Evolutionary conservation across 2,113 vertebrate genomes (phyloP).

Genomic region (Tor tambroides): DNA sequence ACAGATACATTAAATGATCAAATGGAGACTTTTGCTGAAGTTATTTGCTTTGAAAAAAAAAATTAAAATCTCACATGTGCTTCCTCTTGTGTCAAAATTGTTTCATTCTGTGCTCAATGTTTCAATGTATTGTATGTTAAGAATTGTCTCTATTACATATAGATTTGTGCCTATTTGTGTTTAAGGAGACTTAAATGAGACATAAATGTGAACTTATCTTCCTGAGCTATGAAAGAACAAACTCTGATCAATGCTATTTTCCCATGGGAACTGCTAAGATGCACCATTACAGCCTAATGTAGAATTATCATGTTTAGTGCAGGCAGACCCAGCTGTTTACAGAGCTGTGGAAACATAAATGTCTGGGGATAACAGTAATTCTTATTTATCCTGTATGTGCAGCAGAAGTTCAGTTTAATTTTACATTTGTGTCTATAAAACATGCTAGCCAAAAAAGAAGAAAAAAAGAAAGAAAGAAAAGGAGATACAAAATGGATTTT

Average conservation of each 20-base stretch:
- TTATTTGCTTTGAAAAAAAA: too few species aligned
- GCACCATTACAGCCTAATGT: background rate
- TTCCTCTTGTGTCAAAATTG: too few species aligned
- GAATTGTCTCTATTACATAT: too few species aligned
- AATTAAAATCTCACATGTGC: too few species aligned
- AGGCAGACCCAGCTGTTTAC: background rate
- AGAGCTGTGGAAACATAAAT: background rate
- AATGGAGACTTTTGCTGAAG: too few species aligned
- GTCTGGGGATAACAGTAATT: background rate
- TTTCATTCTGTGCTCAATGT: too few species aligned
- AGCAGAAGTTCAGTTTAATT: background rate
- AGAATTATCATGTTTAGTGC: background rate
- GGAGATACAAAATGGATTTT: too few species aligned
- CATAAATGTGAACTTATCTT: background rate
- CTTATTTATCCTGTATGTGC: background rate
- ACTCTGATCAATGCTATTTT: background rate
- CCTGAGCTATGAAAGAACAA: background rate
- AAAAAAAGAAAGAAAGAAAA: too few species aligned
- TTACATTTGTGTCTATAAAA: too few species aligned
- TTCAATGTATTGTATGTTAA: background rate
- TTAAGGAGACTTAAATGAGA: background rate
- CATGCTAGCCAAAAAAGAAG: too few species aligned
- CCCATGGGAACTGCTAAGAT: background rate
- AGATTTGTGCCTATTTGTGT: background rate
- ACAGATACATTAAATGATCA: too few species aligned